Evolutionary conservation across 2,797 vertebrate species (phyloP).

Genomic region (Numenius phaeopus): DNA sequence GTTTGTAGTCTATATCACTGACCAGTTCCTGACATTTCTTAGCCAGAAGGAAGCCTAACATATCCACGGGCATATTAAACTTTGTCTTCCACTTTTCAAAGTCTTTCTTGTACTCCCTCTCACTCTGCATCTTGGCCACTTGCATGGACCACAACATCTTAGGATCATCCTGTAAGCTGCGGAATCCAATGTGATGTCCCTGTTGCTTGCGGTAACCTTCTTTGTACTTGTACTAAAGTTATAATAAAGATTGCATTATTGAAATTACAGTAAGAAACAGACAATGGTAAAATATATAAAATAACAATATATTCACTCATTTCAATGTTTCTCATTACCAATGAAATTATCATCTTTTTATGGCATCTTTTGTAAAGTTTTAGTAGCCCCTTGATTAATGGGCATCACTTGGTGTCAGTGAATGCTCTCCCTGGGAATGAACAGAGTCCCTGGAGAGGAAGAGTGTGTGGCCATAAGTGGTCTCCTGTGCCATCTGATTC

Average conservation of each 20-base stretch:
- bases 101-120: slow-evolving; percentile 92
- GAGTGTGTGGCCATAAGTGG: neutral
- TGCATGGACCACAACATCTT: slow-evolving; percentile 93
- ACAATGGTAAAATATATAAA: neutral
- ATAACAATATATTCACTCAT: neutral
- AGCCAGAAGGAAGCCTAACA: slow-evolving; percentile 89
- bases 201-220: slow-evolving; percentile 89
- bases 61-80: slow-evolving; percentile 91
- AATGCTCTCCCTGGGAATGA: neutral
- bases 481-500: neutral
- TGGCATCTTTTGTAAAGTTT: neutral
- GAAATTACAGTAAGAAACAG: neutral
- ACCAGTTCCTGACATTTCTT: slow-evolving; percentile 86
- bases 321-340: neutral
- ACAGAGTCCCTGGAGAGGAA: neutral
- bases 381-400: neutral
- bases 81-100: slow-evolving; percentile 94
- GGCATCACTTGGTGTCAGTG: neutral
- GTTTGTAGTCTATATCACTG: slow-evolving; percentile 86
- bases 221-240: slow-evolving; percentile 93
- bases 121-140: slow-evolving; percentile 92
- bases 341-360: neutral
- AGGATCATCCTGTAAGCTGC: slow-evolving; percentile 92
- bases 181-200: slow-evolving; percentile 92
- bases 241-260: neutral